Evolutionary conservation across 2,888 invertebrate genomes (phyloP), one percentile per base, ranked within the genome.

Genomic region (Rutpela maculata): DNA sequence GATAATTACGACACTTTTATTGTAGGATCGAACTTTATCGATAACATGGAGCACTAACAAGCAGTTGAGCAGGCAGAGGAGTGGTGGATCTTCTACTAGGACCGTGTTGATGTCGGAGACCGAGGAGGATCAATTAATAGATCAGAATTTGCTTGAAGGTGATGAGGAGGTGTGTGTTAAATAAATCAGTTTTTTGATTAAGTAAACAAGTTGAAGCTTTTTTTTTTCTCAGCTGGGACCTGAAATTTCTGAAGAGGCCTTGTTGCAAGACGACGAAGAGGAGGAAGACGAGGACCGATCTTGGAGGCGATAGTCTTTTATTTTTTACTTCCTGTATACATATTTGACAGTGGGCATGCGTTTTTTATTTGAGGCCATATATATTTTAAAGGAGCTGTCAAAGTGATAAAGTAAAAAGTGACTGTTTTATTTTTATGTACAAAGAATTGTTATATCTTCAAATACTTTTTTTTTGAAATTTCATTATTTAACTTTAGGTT

Each of bases 221-320:
- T 1, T 60, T 78, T 66, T 72, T 79, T 63, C 81, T 17, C 69
- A 88, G 88, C 55, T 88, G 76, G 86, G 86, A 71, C 89, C 88
- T 82, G 91, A 90, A 84, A 88, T 91, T 65, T 90, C 92, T 73
- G 93, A 94, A 82, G 93, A 95, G 85, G 90, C 95, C 72, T 92
- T 95, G 19, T 92, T 97, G 12, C 95, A 95, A 84, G 95, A 94
- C 84, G 95, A 95, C 84, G 95, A 97, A 86, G 97, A 97, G 79
- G 97, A 97, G 68, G 97, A 97, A 62, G 96, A 96, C 15, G 95
- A 95, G 88, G 95, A 96, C 84, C 92, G 97, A 82, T 96, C 97
- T 31, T 98, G 98, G 98, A 92, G 97, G 81, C 97, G 97, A 95
- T 97, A 93, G 95, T 87, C 70, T 26, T 57, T 35, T 26, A 60